Evolutionary conservation across 1,140 invertebrate species (phyloP), one percentile per base, ranked within the genome.

Genomic region (Dinothrombium tinctorium): DNA sequence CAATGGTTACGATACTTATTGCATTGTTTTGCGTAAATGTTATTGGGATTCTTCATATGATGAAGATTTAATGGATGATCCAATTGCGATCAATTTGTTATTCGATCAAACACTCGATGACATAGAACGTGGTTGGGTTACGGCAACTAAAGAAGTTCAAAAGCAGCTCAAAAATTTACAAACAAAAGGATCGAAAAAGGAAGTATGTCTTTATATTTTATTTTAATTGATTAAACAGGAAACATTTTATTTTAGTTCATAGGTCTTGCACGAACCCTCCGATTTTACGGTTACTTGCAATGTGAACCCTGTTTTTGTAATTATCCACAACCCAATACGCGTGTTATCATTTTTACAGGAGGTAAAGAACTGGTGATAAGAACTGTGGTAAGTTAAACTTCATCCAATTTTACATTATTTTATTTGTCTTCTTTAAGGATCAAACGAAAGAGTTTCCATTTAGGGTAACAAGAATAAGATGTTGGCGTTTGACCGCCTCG

Each of bases 401-500:
- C n/a, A 32, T 12, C 17, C 4, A 5, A 32, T 7, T 32, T 32
- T 17, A 14, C 5, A 14, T 32, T 32, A 24, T 4, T 43, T 23
- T 4, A 12, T 33, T 32, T 42, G 42, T 48, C 47, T 29, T 23
- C 32, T 40, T 35, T 24, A 45, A 63, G 59, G 57, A 60, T 35
- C 60, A 67, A 48, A 57, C 69, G 4, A 68, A 67, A 53, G 84
- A 92, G 59, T 72, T 75, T 12, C 65, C 68, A 51, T 94, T 89
- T 55, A 80, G 84, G 61, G 80, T 94, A 4, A 90, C 86, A 1
- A 66, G 86, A 48, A 94, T 95, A 74, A 69, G 79, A 47, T 90
- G 86, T 51, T 95, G 89, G 89, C 67, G 86, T 48, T 86, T 95
- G n/a, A 87, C 78, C 19, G 82, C 12, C 8, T 19, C 33, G 7